A percentile compares a stretch with the other conserved stretches of the same genome.
phyloP scores from a whole-genome alignment of 1,140 invertebrate genomes.

The Pomacea maculata region DNA sequence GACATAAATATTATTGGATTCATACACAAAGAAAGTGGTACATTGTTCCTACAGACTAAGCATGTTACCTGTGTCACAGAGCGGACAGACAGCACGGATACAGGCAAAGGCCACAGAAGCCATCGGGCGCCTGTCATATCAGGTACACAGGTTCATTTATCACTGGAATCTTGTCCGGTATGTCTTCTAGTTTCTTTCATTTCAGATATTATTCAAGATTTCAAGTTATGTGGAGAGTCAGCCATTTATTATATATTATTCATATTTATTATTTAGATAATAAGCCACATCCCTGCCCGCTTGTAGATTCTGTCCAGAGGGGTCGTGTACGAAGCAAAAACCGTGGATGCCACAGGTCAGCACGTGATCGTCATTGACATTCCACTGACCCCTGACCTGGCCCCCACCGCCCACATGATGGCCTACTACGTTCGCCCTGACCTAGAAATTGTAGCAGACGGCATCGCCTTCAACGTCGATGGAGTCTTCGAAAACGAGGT shows the following conservation, averaged over 20 bases:
- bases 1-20: too few species aligned
- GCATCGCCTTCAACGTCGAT: constrained; percentile 30
- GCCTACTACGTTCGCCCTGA: constrained; percentile 25
- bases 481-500: constrained; percentile 35
- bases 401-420: constrained; percentile 28
- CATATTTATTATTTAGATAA: too few species aligned
- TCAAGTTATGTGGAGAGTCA: too few species aligned
- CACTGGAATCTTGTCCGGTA: too few species aligned
- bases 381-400: constrained; percentile 22
- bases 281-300: too few species aligned
- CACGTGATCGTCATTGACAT: constrained; percentile 26
- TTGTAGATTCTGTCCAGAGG: constrained; percentile 45
- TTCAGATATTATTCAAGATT: too few species aligned
- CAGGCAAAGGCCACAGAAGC: constrained; percentile 11
- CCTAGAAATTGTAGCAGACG: constrained; percentile 33
- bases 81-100: neutral
- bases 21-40: too few species aligned
- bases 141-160: neutral
- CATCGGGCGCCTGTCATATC: constrained; percentile 4
- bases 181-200: too few species aligned
- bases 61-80: neutral
- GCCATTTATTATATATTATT: too few species aligned
- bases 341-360: constrained; percentile 14
- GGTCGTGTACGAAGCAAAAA: constrained; percentile 16
- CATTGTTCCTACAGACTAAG: too few species aligned